These are phyloP conservation scores for Pardalotus punctatus DNA, from an alignment of 2,113 vertebrate genomes.

Conservation along the genomic window DNA sequence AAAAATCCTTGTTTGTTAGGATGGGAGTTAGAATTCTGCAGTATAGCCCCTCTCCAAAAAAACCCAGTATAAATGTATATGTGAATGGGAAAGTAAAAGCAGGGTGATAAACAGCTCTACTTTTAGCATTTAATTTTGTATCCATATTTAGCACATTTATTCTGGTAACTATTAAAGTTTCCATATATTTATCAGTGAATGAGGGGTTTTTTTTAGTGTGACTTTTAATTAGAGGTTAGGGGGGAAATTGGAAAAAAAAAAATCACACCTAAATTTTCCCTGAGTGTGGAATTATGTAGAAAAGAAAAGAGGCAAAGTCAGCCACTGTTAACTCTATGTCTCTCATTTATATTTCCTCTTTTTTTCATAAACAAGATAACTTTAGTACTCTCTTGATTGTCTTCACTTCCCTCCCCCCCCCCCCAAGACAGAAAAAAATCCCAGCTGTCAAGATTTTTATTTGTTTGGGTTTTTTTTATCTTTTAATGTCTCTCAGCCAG, in stretches of 20 bases:
- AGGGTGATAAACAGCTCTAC: not conserved
- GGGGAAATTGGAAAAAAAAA: not conserved
- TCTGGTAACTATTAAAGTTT: not conserved
- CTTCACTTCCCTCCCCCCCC: fast-evolving
- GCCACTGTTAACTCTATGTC: not conserved
- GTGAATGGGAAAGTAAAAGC: not conserved
- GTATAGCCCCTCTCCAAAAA: not conserved
- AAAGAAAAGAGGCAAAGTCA: not conserved
- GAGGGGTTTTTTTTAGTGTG: not conserved
- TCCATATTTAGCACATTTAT: not conserved
- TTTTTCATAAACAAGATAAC: not conserved
- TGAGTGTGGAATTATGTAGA: not conserved
- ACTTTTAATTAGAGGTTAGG: not conserved
- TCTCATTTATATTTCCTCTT: not conserved
- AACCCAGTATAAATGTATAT: not conserved
- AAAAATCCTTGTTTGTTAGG: fast-evolving
- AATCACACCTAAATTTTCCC: not conserved
- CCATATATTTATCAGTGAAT: not conserved
- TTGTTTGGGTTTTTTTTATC: not conserved
- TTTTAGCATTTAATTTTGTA: not conserved
- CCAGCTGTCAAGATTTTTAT: not conserved
- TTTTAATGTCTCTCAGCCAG: not conserved
- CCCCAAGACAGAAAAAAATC: fast-evolving
- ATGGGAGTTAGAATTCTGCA: not conserved
- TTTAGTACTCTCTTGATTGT: not conserved